Evolutionary conservation across 1,140 invertebrate genomes (phyloP).

Genomic region (Adoxophyes honmai): DNA sequence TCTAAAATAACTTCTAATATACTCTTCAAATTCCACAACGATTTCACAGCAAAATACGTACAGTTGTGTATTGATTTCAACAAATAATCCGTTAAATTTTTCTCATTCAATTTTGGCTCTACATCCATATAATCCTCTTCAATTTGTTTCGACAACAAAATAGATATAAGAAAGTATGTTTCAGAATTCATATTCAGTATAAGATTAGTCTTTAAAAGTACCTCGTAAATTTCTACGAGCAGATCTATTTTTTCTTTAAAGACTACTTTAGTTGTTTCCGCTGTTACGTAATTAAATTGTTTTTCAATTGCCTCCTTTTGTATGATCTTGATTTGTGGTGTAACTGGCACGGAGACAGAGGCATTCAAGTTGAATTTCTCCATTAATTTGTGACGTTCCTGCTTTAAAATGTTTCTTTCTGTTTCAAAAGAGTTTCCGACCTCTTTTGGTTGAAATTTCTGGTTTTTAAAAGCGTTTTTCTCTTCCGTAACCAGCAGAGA

Average conservation of each 20-base stretch:
- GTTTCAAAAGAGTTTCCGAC: conserved; percentile 50
- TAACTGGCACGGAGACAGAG: conserved; percentile 33
- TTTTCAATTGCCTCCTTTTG: conserved; percentile 43
- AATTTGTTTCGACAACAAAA: conserved; percentile 59
- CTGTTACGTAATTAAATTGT: conserved; percentile 36
- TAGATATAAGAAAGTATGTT: conserved; percentile 69
- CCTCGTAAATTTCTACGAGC: conserved; percentile 57
- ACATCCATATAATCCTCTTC: conserved; percentile 40
- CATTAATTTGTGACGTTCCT: conserved; percentile 68
- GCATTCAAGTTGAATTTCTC: conserved; percentile 71
- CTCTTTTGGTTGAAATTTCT: conserved; percentile 58
- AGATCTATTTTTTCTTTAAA: conserved; percentile 57
- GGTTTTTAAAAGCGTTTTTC: conserved; percentile 61
- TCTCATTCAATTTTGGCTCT: conserved; percentile 35
- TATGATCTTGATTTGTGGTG: conserved; percentile 52
- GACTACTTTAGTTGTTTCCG: conserved; percentile 45
- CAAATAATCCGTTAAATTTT: conserved; percentile 37
- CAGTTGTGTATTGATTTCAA: conserved; percentile 64
- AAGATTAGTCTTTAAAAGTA: conserved; percentile 62
- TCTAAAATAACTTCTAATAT: conserved; percentile 64
- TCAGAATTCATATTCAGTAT: conserved; percentile 65
- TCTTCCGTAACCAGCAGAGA: conserved; percentile 50
- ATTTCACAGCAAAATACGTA: conserved; percentile 67
- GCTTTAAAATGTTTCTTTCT: conserved; percentile 64
- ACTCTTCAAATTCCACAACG: conserved; percentile 52